Evolutionary conservation across 2,113 vertebrate species (phyloP).

Genomic region (Coryphaenoides rupestris): DNA sequence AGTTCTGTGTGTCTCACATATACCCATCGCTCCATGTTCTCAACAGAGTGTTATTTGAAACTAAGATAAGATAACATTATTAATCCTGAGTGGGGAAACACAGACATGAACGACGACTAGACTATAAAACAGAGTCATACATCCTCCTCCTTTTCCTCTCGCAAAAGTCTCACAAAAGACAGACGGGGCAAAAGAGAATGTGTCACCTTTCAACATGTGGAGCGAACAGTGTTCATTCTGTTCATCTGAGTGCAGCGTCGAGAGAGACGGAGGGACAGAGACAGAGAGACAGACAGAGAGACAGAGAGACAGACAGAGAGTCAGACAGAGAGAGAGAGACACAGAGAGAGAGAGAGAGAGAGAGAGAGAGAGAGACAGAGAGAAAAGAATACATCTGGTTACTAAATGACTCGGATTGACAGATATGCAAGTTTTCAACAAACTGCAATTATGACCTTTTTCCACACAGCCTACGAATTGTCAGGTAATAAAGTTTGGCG

Average conservation of each 20-base stretch:
- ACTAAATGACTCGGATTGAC: constrained; percentile 51
- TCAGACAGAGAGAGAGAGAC: constrained; percentile 29
- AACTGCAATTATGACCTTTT: constrained; percentile 64
- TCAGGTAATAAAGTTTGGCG: constrained; percentile 38
- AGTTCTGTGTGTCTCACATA: too few relatives aligned
- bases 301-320: constrained; percentile 30
- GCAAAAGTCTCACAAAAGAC: constrained; percentile 12
- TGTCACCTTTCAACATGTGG: constrained; percentile 41
- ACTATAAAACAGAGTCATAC: too few relatives aligned
- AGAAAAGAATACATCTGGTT: constrained; percentile 42
- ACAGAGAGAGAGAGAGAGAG: constrained; percentile 31
- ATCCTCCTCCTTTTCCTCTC: not conserved
- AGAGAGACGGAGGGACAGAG: constrained; percentile 40
- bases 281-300: constrained; percentile 32
- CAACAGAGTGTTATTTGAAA: not conserved
- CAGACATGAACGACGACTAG: too few relatives aligned
- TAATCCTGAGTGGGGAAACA: not conserved
- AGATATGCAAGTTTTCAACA: constrained; percentile 69
- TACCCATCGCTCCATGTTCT: too few relatives aligned
- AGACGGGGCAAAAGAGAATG: constrained; percentile 23
- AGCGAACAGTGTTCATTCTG: constrained; percentile 45
- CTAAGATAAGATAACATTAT: not conserved
- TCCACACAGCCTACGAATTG: constrained; percentile 42
- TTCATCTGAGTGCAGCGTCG: constrained; percentile 38
- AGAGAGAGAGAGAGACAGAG: constrained; percentile 30